Conservation (phyloP, 2,888 invertebrate species). For the Ametastegia equiseti region DNA sequence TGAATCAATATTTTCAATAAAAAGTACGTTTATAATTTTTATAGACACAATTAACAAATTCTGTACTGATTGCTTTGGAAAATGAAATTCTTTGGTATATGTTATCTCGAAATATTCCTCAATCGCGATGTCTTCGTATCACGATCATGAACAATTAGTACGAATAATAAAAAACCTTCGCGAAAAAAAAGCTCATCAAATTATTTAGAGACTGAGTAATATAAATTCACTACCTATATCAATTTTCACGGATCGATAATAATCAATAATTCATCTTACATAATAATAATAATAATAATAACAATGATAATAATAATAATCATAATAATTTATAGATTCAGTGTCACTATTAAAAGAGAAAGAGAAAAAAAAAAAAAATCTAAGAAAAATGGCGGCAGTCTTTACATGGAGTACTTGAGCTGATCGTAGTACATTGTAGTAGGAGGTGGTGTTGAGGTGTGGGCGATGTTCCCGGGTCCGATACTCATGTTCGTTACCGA, state of each 20-base stretch:
- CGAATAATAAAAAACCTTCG: no score
- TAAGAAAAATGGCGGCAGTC: conserved; percentile 21
- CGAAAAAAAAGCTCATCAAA: no score
- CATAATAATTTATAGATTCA: background rate
- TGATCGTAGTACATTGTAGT: conserved; percentile 71
- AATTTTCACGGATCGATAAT: no score
- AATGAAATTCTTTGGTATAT: no score
- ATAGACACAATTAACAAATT: no score
- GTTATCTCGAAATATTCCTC: no score
- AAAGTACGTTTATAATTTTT: background rate
- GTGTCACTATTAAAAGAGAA: background rate
- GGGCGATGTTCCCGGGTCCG: conserved; percentile 5
- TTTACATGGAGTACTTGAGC: conserved; percentile 69
- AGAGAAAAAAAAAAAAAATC: no score
- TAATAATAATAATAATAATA: background rate
- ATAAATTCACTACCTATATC: no score
- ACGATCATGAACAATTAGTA: no score
- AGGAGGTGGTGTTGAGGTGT: conserved; percentile 61
- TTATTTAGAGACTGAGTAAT: no score
- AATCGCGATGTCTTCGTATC: no score
- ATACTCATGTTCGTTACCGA: conserved; percentile 39
- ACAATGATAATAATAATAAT: background rate
- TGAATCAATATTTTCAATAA: background rate
- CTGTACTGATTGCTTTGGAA: no score
- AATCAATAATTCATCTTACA: background rate